A percentile compares a stretch with the other conserved stretches of the same genome.
These are phyloP conservation scores for Branchinecta lynchi DNA, from an alignment of 1,140 invertebrate genomes.

Conservation along the genomic window DNA sequence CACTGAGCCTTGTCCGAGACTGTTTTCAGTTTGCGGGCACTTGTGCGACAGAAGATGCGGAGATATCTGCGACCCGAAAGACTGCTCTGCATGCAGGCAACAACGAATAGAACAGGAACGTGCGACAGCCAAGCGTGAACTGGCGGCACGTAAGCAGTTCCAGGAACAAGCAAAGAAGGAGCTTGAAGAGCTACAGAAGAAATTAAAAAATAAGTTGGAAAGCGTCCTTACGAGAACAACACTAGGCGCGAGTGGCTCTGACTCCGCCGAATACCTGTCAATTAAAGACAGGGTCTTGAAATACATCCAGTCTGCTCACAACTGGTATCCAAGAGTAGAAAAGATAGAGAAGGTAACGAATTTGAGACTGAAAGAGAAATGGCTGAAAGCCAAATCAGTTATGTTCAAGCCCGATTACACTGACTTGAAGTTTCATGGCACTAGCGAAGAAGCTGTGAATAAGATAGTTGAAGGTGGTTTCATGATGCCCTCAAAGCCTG, in stretches of 20 bases:
- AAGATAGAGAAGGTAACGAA: constrained; percentile 15
- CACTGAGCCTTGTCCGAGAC: not conserved
- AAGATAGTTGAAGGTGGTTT: constrained; percentile 17
- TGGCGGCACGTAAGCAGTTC: not conserved
- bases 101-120: not conserved
- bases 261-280: constrained; percentile 16
- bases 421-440: constrained; percentile 17
- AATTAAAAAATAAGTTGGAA: not conserved
- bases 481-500: not conserved
- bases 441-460: constrained; percentile 17
- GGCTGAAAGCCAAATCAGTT: not conserved
- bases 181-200: not conserved
- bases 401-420: constrained; percentile 15
- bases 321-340: constrained; percentile 16
- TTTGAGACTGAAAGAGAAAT: not conserved
- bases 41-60: constrained; percentile 9
- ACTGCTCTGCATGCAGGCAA: constrained; percentile 5
- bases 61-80: not conserved
- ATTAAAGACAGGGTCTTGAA: constrained; percentile 16
- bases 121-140: not conserved
- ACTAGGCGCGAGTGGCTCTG: not conserved
- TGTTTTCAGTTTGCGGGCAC: not conserved
- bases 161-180: not conserved
- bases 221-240: not conserved
- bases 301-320: constrained; percentile 18